Conservation (phyloP, 2,113 vertebrate species). For the Camelus bactrianus region DNA sequence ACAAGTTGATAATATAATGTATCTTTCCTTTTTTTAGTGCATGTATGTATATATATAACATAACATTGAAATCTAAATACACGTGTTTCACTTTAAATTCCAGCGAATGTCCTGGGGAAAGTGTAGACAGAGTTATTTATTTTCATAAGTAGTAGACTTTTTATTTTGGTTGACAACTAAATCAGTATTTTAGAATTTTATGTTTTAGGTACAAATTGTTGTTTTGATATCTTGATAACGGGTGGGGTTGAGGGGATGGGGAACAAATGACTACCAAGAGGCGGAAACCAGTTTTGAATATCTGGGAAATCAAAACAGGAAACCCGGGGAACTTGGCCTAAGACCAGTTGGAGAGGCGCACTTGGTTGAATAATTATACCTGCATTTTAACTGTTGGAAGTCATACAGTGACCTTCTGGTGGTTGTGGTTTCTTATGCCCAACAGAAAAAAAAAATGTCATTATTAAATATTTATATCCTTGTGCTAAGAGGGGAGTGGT, state of each 20-base stretch:
- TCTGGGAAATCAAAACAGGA: conserved; percentile 85
- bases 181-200: neutral
- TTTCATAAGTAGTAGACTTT: conserved; percentile 12
- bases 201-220: conserved; percentile 37
- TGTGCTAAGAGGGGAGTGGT: neutral
- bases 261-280: conserved; percentile 60
- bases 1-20: neutral
- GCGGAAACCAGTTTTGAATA: conserved; percentile 67
- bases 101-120: neutral
- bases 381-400: conserved; percentile 65
- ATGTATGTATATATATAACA: neutral
- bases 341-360: conserved; percentile 69
- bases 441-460: neutral
- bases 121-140: neutral
- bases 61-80: conserved; percentile 34
- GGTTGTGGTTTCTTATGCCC: conserved; percentile 55
- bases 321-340: conserved; percentile 74
- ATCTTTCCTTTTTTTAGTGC: neutral
- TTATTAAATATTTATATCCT: neutral
- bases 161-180: neutral
- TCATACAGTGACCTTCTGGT: conserved; percentile 50
- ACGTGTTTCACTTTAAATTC: conserved; percentile 39
- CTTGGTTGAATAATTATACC: conserved; percentile 53
- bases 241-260: neutral
- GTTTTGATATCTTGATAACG: conserved; percentile 65